phyloP scores from a whole-genome alignment of 1,140 invertebrate genomes.

The Thrips palmi region DNA sequence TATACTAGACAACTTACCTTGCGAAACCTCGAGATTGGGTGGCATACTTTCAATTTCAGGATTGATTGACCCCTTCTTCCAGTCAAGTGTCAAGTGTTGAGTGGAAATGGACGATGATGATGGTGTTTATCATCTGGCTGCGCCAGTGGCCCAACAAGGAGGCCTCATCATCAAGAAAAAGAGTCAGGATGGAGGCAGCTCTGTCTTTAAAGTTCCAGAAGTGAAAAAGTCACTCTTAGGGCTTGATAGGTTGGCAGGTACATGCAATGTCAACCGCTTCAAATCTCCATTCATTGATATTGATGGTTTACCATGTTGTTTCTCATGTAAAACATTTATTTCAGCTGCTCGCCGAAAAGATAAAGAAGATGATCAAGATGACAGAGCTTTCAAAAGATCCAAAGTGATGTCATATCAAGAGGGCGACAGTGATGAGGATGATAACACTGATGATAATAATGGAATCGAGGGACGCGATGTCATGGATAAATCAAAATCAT shows the following conservation, averaged over 20 bases:
- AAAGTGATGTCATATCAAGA: conserved; percentile 22
- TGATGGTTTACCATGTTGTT: not conserved
- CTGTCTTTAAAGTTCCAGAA: conserved; percentile 58
- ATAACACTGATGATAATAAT: too few relatives aligned
- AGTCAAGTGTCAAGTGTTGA: conserved; percentile 20
- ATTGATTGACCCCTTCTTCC: too few relatives aligned
- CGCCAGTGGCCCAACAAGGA: conserved; percentile 47
- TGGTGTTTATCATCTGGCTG: conserved; percentile 62
- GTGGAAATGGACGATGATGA: conserved; percentile 30
- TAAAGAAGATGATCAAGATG: conserved; percentile 28
- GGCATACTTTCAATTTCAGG: too few relatives aligned
- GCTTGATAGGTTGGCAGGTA: conserved; percentile 64
- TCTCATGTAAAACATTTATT: conserved; percentile 9
- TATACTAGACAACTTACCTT: too few relatives aligned
- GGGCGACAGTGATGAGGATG: conserved; percentile 12
- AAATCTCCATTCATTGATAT: conserved; percentile 3
- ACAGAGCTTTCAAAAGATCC: conserved; percentile 20
- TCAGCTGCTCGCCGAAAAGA: conserved; percentile 43
- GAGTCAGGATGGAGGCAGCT: conserved; percentile 30
- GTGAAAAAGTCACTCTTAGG: conserved; percentile 60
- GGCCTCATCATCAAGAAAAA: conserved; percentile 74
- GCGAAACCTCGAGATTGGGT: too few relatives aligned
- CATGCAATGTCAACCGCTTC: conserved; percentile 2
- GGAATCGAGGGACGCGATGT: too few relatives aligned
- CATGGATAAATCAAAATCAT: too few relatives aligned